These are phyloP conservation scores for Philotrypesis tridentata DNA, from an alignment of 1,140 invertebrate species.

Conservation along the genomic window DNA sequence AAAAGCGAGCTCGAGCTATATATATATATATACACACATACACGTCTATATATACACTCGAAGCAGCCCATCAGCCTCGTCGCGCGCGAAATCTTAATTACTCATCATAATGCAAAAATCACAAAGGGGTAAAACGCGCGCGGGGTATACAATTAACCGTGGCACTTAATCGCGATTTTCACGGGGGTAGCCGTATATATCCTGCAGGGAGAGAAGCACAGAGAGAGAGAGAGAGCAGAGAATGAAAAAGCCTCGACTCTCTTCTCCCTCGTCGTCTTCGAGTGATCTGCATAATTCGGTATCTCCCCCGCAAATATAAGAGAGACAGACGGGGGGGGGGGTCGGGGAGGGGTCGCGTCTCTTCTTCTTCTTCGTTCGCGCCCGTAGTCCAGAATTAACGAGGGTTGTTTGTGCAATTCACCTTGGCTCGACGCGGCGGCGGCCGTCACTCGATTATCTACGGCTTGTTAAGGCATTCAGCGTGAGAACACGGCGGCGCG, in stretches of 20 bases:
- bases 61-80: not conserved
- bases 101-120: constrained; percentile 31
- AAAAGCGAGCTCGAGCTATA: not conserved
- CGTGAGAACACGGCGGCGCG: constrained; percentile 33
- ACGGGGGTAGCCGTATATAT: not conserved
- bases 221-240: not conserved
- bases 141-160: constrained; percentile 13
- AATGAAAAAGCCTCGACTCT: constrained; percentile 7
- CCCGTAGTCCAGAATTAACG: constrained; percentile 62
- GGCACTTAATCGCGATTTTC: constrained; percentile 44
- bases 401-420: constrained; percentile 73
- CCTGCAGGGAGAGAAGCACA: not conserved
- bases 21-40: not conserved
- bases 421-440: constrained; percentile 52
- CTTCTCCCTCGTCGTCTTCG: constrained; percentile 42
- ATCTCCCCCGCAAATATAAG: not conserved
- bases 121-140: constrained; percentile 14
- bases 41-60: not conserved
- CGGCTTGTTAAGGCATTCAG: constrained; percentile 69
- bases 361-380: constrained; percentile 41
- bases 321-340: too few relatives aligned
- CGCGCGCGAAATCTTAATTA: constrained; percentile 18
- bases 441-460: constrained; percentile 68
- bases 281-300: constrained; percentile 68
- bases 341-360: constrained; percentile 52